Base-by-base conservation (phyloP, 2,797 vertebrate species). In the Fringilla coelebs region DNA sequence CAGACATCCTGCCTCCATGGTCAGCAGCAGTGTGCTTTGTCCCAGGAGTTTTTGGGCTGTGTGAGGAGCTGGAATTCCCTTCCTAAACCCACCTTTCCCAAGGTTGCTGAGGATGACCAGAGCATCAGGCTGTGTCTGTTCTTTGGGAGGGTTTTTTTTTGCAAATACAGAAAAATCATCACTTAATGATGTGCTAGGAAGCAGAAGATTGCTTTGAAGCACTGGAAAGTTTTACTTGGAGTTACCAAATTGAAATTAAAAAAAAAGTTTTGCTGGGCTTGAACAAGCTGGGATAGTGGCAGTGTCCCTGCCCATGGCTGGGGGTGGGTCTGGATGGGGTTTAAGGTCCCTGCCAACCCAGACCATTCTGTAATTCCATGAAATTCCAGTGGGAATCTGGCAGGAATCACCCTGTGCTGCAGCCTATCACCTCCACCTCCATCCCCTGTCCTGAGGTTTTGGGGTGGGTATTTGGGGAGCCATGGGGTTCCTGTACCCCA, bases 401-500 rank as follows among this genome's bases (percentile, higher is more conserved):
- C 13, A 8, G 4, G 36, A 32, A 40, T 40, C 22, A 3, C n/a
- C 0, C 0, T 1, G 32, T 60, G n/a, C 61, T 9, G 3, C 58
- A 29, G 11, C 51, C 55, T 5, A 0, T 25, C 71, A 6, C 9
- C 0, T 41, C 22, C 6, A 12, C 13, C 9, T 46, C 45, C 5
- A 0, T 16, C 52, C 5, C 62, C 34, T 10, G 3, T 1, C 41
- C 65, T 29, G 63, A 28, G 12, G 2, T n/a, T 26, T 26, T 54
- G 45, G 73, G 38, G 1, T 31, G 68, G n/a, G 5, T 4, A 5
- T 61, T 15, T 40, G 52, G 67, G 36, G 8, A 18, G 20, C 34
- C 25, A 1, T 6, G 4, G 7, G 60, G 29, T 17, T 85, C 71
- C 0, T 4, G 1, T 2, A 3, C 17, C 5, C 13, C 1, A 2